Evolutionary conservation across 1,140 invertebrate species (phyloP).

Genomic region (Ostrea denselamellosa): DNA sequence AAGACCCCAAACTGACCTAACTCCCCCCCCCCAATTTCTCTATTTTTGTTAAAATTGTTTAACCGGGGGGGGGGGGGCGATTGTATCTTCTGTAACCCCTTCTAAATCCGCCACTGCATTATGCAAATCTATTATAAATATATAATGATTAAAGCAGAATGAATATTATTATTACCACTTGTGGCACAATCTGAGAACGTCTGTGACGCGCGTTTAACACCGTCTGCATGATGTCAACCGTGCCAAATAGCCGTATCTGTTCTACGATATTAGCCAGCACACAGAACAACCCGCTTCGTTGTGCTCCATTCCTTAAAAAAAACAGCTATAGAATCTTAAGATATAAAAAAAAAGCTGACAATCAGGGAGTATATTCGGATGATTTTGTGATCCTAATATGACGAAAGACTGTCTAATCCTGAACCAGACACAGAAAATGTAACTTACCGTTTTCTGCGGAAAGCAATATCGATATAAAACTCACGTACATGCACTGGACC

Average conservation of each 20-base stretch:
- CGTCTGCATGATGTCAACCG: neutral
- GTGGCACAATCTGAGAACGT: neutral
- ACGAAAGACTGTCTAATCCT: too few relatives aligned
- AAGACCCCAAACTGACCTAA: neutral
- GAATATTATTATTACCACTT: neutral
- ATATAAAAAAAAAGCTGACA: too few relatives aligned
- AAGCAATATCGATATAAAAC: neutral
- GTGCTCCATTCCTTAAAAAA: neutral
- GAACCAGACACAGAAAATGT: neutral
- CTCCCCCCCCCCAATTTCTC: too few relatives aligned
- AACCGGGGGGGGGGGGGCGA: neutral
- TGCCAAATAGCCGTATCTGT: neutral
- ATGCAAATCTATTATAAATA: too few relatives aligned
- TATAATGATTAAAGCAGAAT: too few relatives aligned
- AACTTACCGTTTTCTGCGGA: neutral
- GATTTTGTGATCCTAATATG: too few relatives aligned
- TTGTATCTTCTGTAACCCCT: too few relatives aligned
- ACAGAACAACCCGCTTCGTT: neutral
- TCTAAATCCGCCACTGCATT: too few relatives aligned
- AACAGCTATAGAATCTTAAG: too few relatives aligned
- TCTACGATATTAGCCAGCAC: conserved; percentile 13
- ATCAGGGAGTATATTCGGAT: too few relatives aligned
- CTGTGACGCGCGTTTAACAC: neutral
- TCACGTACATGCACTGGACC: neutral
- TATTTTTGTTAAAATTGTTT: neutral